Evolutionary conservation across 2,113 vertebrate species (phyloP), one percentile per base, ranked within the genome.

Genomic region (Pseudorectes ferrugineus): DNA sequence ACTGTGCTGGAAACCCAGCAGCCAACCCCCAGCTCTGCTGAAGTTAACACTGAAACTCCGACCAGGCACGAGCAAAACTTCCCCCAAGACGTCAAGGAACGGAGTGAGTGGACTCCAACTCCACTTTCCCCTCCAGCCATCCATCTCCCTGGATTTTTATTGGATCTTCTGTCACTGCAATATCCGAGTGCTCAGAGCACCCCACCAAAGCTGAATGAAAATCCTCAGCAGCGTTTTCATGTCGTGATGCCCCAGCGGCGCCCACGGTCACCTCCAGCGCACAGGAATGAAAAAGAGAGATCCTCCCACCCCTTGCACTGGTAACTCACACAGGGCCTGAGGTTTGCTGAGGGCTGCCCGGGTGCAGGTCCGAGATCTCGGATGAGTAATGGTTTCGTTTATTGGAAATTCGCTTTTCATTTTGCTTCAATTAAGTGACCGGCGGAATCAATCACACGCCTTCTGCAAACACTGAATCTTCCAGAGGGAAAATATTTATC

Each of bases 341-440:
- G 85, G 78, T 88, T 74, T 65, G 92, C 95, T 83, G 89, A 94
- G 96, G 95, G 93, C 87, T 97, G 85, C 82, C 93, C 46, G 93
- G 95, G 49, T 83, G 88, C 33, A 33, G 94, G 77, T 83, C 91
- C 73, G 75, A 78, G 87, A 96, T 88, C 95, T 89, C 2, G 4
- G 82, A 83, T 97, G 97, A 98, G 67, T 96, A 96, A 98, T 97
- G 97, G 92, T 92, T 96, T 91, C n/a, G 92, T 93, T 98, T 98
- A 98, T 97, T 97, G 96, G 96, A 98, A 97, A 98, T 96, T 97
- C 96, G 46, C 96, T 98, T 97, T 98, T 97, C 97, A 97, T 98
- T 98, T 97, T 97, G 48, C 97, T 97, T 98, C 98, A 98, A 97
- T 98, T 98, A 98, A 98, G 96, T 92, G 97, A 97, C 97, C 89